Evolutionary conservation across 2,113 vertebrate species (phyloP), one percentile per base, ranked within the genome.

Genomic region (Pterocles gutturalis): DNA sequence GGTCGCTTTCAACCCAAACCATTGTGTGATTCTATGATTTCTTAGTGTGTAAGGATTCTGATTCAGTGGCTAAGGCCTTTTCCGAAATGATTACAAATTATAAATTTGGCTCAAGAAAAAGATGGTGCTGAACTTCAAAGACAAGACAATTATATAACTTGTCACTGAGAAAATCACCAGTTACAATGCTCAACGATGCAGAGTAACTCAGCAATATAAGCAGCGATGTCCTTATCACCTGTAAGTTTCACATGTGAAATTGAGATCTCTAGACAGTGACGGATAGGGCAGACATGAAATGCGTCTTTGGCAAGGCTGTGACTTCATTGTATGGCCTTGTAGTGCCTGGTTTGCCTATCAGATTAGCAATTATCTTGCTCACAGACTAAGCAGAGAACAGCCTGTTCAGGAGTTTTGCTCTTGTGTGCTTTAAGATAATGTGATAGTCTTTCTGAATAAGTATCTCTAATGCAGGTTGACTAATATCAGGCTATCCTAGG

Each of bases 191-290:
- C 57, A 85, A 1, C 64, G 90, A 94, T 85, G 87, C 81, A 93
- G 45, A 95, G 87, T 61, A 77, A 46, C 69, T 0, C 4, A 91
- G 90, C 29, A 90, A 48, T 91, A 79, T 64, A 60, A 89, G 61
- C 65, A 83, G 78, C 0, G 0, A 90, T 94, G 87, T 87, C 87
- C 95, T 95, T 79, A 95, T 85, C 78, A 90, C 82, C 38, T 93
- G 15, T 78, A 84, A 78, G 29, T 94, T 94, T 94, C 87, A 95
- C 90, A 84, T 91, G 28, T 89, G 70, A 89, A 95, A 91, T 26
- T 71, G 70, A 79, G 82, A 82, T 82, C 81, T 82, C 73, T 62
- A 62, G 81, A 79, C 82, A 67, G 17, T 82, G 92, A 93, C 84
- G 31, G 51, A 89, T 87, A 91, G 26, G 53, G 24, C 43, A 70